Conservation (phyloP, 1,140 invertebrate genomes). For the Copidosoma floridanum region DNA sequence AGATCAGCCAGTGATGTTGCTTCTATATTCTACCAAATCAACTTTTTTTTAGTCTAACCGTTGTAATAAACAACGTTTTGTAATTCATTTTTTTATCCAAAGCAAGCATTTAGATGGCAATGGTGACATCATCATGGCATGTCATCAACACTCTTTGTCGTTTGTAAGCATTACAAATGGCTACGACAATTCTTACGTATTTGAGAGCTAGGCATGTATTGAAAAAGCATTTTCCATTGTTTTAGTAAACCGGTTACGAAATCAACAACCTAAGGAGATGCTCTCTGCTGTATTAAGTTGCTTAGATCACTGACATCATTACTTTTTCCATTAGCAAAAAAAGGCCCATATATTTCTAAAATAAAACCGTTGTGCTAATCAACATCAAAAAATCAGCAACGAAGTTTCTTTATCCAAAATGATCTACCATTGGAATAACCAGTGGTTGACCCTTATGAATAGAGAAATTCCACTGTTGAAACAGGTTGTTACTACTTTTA, state of each 20-base stretch:
- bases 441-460: conserved; percentile 4
- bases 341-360: conserved; percentile 4
- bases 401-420: too few species aligned
- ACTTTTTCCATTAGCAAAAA: conserved; percentile 4
- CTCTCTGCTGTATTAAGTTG: background rate
- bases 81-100: background rate
- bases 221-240: conserved; percentile 5
- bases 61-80: background rate
- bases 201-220: background rate
- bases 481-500: conserved; percentile 2
- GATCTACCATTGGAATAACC: too few species aligned
- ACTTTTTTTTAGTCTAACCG: background rate
- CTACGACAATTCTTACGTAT: background rate
- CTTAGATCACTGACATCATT: conserved; percentile 4
- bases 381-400: too few species aligned
- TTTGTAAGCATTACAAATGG: background rate
- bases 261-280: background rate
- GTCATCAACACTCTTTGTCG: background rate
- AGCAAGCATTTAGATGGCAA: background rate
- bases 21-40: background rate
- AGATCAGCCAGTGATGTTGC: background rate
- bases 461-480: background rate
- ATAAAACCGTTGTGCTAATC: too few species aligned
- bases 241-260: background rate
- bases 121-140: background rate